Percentiles rank a stretch among this genome's conserved stretches.
phyloP scores from a whole-genome alignment of 2,888 invertebrate genomes.

The Chrysolina haemoptera region DNA sequence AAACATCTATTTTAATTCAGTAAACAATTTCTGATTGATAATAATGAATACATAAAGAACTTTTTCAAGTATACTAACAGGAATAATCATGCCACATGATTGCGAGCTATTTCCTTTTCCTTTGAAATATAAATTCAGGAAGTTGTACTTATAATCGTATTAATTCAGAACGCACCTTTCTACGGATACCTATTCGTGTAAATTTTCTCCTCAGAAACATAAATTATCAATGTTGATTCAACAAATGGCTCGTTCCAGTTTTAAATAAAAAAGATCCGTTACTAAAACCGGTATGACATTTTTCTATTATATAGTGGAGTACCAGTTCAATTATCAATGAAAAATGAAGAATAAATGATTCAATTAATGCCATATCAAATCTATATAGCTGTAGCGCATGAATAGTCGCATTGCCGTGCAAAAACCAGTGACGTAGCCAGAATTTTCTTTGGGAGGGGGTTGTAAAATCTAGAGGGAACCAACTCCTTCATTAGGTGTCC shows the following conservation, averaged over 20 bases:
- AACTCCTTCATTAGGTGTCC: no score
- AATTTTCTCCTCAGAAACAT: background rate
- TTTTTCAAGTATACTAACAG: no score
- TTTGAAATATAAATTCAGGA: constrained; percentile 2
- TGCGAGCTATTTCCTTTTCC: background rate
- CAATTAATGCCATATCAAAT: constrained; percentile 27
- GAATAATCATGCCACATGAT: background rate
- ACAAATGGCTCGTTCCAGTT: constrained; percentile 22
- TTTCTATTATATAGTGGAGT: constrained; percentile 17
- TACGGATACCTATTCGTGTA: background rate
- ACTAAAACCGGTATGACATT: constrained; percentile 22
- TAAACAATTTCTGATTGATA: no score
- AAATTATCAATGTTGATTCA: constrained; percentile 18
- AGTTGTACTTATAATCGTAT: background rate
- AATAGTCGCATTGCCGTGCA: constrained; percentile 1
- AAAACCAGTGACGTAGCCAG: constrained; percentile 17
- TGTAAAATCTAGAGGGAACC: no score
- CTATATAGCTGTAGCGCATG: constrained; percentile 3
- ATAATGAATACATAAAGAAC: no score
- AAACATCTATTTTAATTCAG: no score
- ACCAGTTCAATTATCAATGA: constrained; percentile 30
- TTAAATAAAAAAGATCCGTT: constrained; percentile 27
- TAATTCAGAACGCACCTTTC: constrained; percentile 4
- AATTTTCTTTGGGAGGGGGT: background rate
- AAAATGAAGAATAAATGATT: constrained; percentile 27